Evolutionary conservation across 2,797 vertebrate species (phyloP).

Genomic region (Lophotriccus pileatus): DNA sequence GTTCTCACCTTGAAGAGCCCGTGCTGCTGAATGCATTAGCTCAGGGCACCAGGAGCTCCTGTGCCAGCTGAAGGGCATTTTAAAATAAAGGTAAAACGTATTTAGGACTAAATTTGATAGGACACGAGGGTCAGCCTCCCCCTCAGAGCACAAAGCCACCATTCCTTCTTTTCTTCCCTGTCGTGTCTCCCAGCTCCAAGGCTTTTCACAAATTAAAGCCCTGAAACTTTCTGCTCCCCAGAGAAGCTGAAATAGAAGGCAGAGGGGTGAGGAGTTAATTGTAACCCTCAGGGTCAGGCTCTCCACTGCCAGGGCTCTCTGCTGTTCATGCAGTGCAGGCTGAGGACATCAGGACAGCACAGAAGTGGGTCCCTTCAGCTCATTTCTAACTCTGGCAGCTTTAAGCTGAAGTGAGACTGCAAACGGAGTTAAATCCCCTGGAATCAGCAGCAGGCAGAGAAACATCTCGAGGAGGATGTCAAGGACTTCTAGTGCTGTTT

Average conservation of each 20-base stretch:
- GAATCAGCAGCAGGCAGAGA: background rate
- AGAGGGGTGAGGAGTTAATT: background rate
- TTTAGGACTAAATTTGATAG: constrained; percentile 29
- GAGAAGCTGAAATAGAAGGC: background rate
- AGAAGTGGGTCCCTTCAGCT: background rate
- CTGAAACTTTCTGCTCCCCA: background rate
- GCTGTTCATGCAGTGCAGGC: background rate
- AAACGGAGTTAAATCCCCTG: background rate
- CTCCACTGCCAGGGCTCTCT: background rate
- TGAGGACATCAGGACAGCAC: background rate
- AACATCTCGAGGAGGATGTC: background rate
- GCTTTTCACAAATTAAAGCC: constrained; percentile 27
- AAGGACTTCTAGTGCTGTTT: background rate
- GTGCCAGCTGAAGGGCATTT: constrained; percentile 44
- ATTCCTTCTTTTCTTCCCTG: background rate
- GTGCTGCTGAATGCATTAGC: background rate
- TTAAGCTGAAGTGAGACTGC: background rate
- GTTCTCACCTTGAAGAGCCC: constrained; percentile 21
- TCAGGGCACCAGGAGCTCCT: background rate
- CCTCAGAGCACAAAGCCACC: background rate
- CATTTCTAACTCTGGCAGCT: background rate
- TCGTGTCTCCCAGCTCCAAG: background rate
- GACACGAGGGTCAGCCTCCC: background rate
- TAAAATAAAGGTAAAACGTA: background rate
- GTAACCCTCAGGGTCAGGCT: background rate